Evolutionary conservation across 2,113 vertebrate species (phyloP), one percentile per base, ranked within the genome.

Genomic region (Tonatia bakeri): DNA sequence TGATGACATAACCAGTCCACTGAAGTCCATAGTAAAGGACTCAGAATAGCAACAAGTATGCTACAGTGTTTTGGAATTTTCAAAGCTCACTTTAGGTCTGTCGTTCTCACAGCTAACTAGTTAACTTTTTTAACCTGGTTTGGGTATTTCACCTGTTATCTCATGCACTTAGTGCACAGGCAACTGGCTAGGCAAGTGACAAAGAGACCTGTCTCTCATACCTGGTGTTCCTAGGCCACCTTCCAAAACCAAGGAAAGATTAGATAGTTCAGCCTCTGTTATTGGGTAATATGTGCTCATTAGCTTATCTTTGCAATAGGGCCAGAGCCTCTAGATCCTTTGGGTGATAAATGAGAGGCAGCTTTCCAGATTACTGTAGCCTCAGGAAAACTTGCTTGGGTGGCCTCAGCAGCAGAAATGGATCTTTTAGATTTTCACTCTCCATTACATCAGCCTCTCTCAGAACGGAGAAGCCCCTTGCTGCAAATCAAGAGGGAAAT

Each of bases 401-500:
- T 72, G 76, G 70, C 65, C 76, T 87, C 59, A 76, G 86, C 33
- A 61, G 45, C 47, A 90, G 20, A 94, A 67, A 87, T 65, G 28
- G 70, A 97, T 84, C 43, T 45, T 69, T 87, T 80, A 54, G 64
- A 26, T 87, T 22, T 65, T 76, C 19, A 33, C 15, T 94, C 22
- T 81, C 47, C 24, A 33, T 87, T 69, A 3, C 11, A 82, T 61
- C 45, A 47, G 9, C 77, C 22, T 91, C 79, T 89, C 64, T 90
- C 43, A 61, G 40, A 80, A 81, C 40, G 92, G 92, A 38, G 72
- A 96, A 96, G 16, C 17, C 75, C 65, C 50, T 94, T 76, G 87
- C 94, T 94, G 14, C 70, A 95, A 91, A 90, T 90, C 45, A 54
- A 96, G n/a, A 95, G 64, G 70, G 50, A 92, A 87, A 91, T 52